Percentiles rank a stretch among this genome's conserved stretches.
phyloP scores from a whole-genome alignment of 2,113 vertebrate genomes.

The Coracopsis vasa region DNA sequence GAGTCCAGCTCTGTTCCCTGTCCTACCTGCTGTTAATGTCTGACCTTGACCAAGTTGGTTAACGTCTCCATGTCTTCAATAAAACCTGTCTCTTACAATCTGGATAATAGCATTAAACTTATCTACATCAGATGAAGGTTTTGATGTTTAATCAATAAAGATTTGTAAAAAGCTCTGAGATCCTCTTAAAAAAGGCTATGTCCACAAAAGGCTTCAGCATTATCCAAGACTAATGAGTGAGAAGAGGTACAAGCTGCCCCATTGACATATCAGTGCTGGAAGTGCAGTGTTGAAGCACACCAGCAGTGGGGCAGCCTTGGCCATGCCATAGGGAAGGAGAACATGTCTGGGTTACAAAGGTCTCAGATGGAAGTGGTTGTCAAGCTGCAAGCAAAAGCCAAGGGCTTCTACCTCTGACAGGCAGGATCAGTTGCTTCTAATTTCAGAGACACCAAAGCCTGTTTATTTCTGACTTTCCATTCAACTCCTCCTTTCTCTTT shows the following conservation, averaged over 20 bases:
- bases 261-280: not conserved
- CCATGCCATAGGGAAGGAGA: not conserved
- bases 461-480: not conserved
- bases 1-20: not conserved
- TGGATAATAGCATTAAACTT: slow-evolving; percentile 41
- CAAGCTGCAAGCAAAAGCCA: not conserved
- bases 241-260: not conserved
- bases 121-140: slow-evolving; percentile 44
- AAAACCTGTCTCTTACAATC: slow-evolving; percentile 47
- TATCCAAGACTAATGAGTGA: not conserved
- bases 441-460: not conserved
- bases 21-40: not conserved
- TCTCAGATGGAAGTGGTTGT: not conserved
- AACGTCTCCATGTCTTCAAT: not conserved
- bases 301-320: not conserved
- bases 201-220: not conserved
- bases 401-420: not conserved
- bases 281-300: not conserved
- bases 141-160: slow-evolving; percentile 61
- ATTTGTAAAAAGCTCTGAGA: slow-evolving; percentile 26
- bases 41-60: slow-evolving; percentile 46
- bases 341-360: not conserved
- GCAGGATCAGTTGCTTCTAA: not conserved
- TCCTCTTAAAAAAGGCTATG: not conserved
- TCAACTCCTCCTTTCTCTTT: not conserved